Evolutionary conservation across 2,113 vertebrate species (phyloP).

Genomic region (Patagioenas fasciata): DNA sequence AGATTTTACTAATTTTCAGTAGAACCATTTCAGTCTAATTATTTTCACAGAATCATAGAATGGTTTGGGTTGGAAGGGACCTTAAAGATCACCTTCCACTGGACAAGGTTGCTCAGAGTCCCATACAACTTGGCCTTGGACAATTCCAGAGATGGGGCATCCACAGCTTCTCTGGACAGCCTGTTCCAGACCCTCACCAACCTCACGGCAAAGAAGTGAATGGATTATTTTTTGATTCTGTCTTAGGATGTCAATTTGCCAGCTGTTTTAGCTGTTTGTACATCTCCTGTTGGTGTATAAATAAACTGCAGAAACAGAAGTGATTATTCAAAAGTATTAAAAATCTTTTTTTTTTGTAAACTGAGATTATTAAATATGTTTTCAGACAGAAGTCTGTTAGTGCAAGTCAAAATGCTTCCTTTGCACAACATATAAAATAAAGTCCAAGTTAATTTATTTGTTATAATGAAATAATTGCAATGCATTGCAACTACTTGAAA

Average conservation of each 20-base stretch:
- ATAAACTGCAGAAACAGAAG: background rate
- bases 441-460: background rate
- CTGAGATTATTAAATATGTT: background rate
- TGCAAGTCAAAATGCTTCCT: constrained; percentile 17
- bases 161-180: no score
- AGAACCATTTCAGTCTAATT: background rate
- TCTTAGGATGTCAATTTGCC: background rate
- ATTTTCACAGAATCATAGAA: background rate
- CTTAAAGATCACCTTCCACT: no score
- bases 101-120: no score
- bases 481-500: constrained; percentile 28
- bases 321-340: background rate
- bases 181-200: no score
- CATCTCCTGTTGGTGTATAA: background rate
- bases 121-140: no score
- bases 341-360: background rate
- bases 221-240: background rate
- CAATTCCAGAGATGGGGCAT: no score
- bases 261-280: background rate
- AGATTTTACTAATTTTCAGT: background rate
- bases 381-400: background rate
- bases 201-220: no score
- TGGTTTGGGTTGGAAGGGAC: no score
- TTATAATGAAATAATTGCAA: constrained; percentile 34
- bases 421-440: background rate